Evolutionary conservation across 2,797 vertebrate genomes (phyloP).

Genomic region (Pteropus rufus): DNA sequence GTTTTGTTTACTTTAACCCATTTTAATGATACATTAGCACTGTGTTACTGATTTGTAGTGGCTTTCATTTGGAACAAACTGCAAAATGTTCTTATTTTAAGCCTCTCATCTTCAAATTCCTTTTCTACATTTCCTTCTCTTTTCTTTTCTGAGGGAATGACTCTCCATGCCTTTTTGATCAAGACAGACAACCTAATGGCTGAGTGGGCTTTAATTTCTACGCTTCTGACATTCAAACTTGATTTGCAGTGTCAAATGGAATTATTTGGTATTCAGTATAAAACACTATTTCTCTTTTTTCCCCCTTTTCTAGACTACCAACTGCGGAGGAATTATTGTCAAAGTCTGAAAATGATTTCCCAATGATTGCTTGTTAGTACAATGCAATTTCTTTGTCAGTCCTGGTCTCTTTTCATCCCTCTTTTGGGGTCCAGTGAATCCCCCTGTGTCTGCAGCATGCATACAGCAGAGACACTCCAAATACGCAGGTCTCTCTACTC

Average conservation of each 20-base stretch:
- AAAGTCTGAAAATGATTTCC: conserved; percentile 66
- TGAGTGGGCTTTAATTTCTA: conserved; percentile 68
- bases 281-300: conserved; percentile 37
- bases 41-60: neutral
- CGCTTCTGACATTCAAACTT: conserved; percentile 43
- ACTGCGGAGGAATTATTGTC: conserved; percentile 66
- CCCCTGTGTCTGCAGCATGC: neutral
- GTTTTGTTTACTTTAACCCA: conserved; percentile 3
- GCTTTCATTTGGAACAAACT: conserved; percentile 58
- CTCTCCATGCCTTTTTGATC: conserved; percentile 58
- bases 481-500: neutral
- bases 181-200: conserved; percentile 64
- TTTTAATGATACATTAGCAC: conserved; percentile 37
- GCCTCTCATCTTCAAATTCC: conserved; percentile 40
- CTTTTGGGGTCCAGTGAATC: neutral
- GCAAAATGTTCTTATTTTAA: conserved; percentile 64
- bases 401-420: neutral
- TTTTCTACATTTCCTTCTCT: conserved; percentile 32
- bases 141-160: conserved; percentile 19
- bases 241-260: conserved; percentile 65
- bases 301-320: conserved; percentile 38
- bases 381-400: conserved; percentile 47
- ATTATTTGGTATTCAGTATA: conserved; percentile 65
- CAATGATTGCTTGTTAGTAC: conserved; percentile 63
- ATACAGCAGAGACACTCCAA: neutral